phyloP scores from a whole-genome alignment of 1,140 invertebrate species.

The Hetaerina americana region DNA sequence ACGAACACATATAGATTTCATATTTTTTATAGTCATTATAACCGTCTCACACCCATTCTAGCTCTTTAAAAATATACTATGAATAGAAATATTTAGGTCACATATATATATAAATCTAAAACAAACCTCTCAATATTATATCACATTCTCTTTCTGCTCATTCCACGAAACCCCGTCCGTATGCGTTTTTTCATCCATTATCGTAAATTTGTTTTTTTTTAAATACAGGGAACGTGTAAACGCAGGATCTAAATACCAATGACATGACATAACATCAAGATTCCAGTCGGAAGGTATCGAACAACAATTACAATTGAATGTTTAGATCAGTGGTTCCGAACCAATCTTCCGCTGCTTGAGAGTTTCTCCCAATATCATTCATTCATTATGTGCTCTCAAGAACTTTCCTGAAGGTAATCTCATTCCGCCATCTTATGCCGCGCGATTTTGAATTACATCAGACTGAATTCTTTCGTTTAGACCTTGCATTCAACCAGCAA shows the following conservation, averaged over 20 bases:
- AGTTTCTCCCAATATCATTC: too few relatives aligned
- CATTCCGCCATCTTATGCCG: too few relatives aligned
- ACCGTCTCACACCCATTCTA: background rate
- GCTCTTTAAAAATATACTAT: background rate
- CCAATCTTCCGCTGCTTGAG: too few relatives aligned
- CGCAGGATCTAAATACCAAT: background rate
- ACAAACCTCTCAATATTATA: background rate
- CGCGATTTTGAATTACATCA: too few relatives aligned
- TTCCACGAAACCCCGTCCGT: background rate
- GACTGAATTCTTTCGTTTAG: too few relatives aligned
- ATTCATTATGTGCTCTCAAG: too few relatives aligned
- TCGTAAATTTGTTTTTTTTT: background rate
- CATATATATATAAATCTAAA: conserved; percentile 1
- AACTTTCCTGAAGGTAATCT: too few relatives aligned
- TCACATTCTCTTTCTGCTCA: background rate
- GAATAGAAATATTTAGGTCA: background rate
- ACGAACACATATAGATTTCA: background rate
- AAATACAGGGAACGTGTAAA: background rate
- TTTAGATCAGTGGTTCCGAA: too few relatives aligned
- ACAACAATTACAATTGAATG: background rate
- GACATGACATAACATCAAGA: background rate
- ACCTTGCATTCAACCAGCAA: too few relatives aligned
- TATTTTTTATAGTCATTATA: too few relatives aligned
- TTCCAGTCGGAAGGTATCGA: background rate
- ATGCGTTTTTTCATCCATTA: background rate